Evolutionary conservation across 2,888 invertebrate genomes (phyloP).

Genomic region (Nebria brevicollis): DNA sequence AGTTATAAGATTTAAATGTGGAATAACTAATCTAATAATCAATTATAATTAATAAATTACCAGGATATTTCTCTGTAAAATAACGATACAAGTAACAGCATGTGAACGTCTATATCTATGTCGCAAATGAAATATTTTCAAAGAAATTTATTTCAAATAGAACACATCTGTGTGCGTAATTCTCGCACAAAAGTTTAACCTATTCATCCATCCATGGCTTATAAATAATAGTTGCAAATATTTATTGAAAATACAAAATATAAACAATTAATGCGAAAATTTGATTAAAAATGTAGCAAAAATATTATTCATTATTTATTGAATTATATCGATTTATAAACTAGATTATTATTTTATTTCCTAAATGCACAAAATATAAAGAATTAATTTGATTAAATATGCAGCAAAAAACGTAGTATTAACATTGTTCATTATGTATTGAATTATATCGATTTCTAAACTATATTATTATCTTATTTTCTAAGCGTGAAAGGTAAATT

Average conservation of each 20-base stretch:
- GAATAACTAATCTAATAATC: neutral
- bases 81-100: neutral
- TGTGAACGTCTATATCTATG: neutral
- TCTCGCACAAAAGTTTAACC: neutral
- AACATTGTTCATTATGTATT: neutral
- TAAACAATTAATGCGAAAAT: too few relatives aligned
- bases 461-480: neutral
- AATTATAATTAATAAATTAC: neutral
- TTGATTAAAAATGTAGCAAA: too few relatives aligned
- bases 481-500: neutral
- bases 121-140: neutral
- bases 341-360: neutral
- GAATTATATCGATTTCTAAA: neutral
- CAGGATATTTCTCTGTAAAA: constrained; percentile 1
- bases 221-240: neutral
- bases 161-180: neutral
- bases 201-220: neutral
- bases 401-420: too few relatives aligned
- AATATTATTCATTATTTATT: neutral
- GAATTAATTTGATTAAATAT: too few relatives aligned
- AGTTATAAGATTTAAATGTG: neutral
- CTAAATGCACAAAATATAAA: neutral
- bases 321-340: neutral
- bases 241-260: too few relatives aligned
- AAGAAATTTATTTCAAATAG: neutral